Conservation (phyloP, 2,797 vertebrate genomes). For the Silurus lanzhouensis region DNA sequence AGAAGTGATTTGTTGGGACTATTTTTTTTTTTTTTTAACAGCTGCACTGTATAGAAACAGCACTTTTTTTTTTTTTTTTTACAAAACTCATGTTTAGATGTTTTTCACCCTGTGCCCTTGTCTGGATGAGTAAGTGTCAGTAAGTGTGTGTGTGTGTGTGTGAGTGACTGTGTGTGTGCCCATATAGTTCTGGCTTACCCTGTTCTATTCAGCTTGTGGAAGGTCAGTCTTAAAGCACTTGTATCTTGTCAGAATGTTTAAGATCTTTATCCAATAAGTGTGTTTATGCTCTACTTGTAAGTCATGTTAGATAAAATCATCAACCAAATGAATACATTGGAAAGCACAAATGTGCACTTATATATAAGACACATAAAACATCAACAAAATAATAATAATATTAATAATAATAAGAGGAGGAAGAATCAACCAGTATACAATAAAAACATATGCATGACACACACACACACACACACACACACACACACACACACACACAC, state of each 20-base stretch:
- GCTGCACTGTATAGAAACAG: neutral
- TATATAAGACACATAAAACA: neutral
- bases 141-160: neutral
- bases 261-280: conserved; percentile 11
- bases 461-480: neutral
- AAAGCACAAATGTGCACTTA: neutral
- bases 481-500: no score
- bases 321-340: neutral
- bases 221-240: conserved; percentile 11
- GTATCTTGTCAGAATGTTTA: conserved; percentile 2
- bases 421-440: neutral
- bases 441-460: neutral
- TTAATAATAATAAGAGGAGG: neutral
- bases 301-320: neutral
- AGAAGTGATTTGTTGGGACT: neutral
- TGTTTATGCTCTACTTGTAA: neutral
- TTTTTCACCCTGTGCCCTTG: neutral
- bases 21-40: neutral
- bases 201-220: neutral
- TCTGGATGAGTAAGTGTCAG: neutral
- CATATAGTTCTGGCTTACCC: neutral
- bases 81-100: neutral
- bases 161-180: neutral
- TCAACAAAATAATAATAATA: neutral
- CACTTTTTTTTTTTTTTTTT: neutral